Evolutionary conservation across 2,113 vertebrate genomes (phyloP).

Genomic region (Macheiramphus alcinus): DNA sequence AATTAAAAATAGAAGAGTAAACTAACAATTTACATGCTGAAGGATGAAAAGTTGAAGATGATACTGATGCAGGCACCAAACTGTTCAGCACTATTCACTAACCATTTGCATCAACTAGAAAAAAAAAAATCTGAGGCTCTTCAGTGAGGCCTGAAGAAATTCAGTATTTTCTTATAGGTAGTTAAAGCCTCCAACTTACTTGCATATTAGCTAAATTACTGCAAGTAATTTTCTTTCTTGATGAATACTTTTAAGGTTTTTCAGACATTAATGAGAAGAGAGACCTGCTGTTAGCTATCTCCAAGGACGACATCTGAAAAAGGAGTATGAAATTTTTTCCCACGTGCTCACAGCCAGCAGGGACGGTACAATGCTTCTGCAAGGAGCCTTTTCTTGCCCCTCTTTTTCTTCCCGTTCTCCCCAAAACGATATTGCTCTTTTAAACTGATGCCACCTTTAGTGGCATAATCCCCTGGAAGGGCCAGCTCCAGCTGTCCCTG

Average conservation of each 20-base stretch:
- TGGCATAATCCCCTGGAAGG: neutral
- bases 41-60: neutral
- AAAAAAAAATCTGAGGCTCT: neutral
- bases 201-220: neutral
- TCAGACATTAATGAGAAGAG: neutral
- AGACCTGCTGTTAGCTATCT: neutral
- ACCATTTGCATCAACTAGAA: neutral
- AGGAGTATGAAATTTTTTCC: neutral
- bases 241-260: neutral
- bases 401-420: neutral
- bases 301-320: fast-evolving
- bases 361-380: fast-evolving
- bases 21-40: neutral
- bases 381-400: neutral
- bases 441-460: neutral
- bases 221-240: neutral
- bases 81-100: neutral
- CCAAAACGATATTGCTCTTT: neutral
- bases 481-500: neutral
- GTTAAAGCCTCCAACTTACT: neutral
- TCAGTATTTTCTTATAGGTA: neutral
- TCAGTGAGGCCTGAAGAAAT: neutral
- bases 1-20: neutral
- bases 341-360: fast-evolving
- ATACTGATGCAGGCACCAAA: neutral